phyloP scores from a whole-genome alignment of 2,113 vertebrate species.

The Pantherophis guttatus region DNA sequence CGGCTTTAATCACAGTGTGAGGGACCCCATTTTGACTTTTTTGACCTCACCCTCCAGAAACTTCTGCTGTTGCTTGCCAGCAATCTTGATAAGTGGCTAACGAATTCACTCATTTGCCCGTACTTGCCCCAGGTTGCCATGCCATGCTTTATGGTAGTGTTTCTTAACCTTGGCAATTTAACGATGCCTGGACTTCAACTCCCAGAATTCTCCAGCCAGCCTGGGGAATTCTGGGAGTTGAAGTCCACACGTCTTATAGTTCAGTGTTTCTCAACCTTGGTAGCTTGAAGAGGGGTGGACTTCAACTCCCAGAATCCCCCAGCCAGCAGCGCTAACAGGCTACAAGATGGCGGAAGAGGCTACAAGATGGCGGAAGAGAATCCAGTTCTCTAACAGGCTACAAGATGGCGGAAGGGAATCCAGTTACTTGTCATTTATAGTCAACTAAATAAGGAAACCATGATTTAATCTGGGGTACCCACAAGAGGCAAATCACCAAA shows the following conservation, averaged over 20 bases:
- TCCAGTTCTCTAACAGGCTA: not conserved
- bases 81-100: not conserved
- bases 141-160: not conserved
- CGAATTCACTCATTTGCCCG: not conserved
- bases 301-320: too few species aligned
- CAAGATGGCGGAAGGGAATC: not conserved
- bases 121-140: rapidly evolving
- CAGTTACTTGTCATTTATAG: not conserved
- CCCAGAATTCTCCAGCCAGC: not conserved
- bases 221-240: not conserved
- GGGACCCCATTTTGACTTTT: not conserved
- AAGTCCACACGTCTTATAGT: not conserved
- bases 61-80: not conserved
- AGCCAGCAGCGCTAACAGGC: too few species aligned
- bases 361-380: too few species aligned
- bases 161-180: not conserved
- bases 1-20: not conserved
- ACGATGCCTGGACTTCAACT: not conserved
- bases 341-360: too few species aligned
- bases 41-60: not conserved
- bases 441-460: not conserved
- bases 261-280: too few species aligned
- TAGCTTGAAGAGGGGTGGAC: too few species aligned
- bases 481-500: not conserved
- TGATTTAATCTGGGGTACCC: not conserved